Base-by-base conservation (phyloP, 2,888 invertebrate species). In the Melanargia galathea region DNA sequence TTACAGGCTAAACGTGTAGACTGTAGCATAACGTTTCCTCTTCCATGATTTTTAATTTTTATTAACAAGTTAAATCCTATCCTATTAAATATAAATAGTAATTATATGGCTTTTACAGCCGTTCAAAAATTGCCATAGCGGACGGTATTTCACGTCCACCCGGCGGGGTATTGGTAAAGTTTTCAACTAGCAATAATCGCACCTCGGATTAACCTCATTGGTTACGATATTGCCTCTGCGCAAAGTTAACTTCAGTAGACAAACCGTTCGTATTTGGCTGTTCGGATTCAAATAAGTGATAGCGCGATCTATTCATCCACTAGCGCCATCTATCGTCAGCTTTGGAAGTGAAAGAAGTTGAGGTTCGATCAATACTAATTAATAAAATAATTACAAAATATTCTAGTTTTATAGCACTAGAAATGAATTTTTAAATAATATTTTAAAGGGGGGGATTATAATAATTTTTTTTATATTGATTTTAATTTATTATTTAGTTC, bases 151-250 rank as follows among this genome's bases (percentile, higher is more conserved):
- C 95, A 96, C 95, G 94, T 94, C 95, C 94, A 92, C 95, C 92
- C 90, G 95, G 95, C 95, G 95, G 95, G 95, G 95, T 96, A 96
- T 96, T 96, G 96, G 96, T 95, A 95, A 95, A 96, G 95, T 96
- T 96, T 96, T 96, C 95, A 96, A 96, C 95, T 96, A 96, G 96
- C 96, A 96, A 96, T 95, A 95, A 95, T 95, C 95, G 94, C 95
- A 95, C 94, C 95, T 95, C 95, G 94, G 95, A 93, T 93, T 90
- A 92, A 94, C 95, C 94, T 95, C 95, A 95, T 95, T 92, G 95
- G 95, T 95, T 95, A 95, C 95, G 95, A 95, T 95, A 95, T 94
- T 93, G 95, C 95, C 95, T 93, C 96, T 96, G 96, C 96, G 96
- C 96, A 96, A 95, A 95, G 95, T 93, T 95, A 79, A 92, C 3